Evolutionary conservation across 2,113 vertebrate species (phyloP).

Genomic region (Centropus unirufus): DNA sequence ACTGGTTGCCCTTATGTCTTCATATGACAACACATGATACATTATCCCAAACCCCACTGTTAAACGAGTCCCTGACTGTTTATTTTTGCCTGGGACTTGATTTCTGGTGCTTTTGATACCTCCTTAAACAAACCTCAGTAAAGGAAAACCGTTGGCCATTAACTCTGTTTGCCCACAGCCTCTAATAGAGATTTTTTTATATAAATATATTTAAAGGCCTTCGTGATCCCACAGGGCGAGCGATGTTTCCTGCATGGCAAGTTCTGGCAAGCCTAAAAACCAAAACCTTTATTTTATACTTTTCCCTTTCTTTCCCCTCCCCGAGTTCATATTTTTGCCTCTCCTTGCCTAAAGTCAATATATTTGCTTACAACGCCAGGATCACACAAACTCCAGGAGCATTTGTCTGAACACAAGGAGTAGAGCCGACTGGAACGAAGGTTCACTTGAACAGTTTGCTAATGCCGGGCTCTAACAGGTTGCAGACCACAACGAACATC

Average conservation of each 20-base stretch:
- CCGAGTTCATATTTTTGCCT: accelerated
- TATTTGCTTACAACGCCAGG: accelerated
- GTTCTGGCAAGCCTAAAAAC: not conserved
- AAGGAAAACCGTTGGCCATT: not conserved
- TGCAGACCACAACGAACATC: not conserved
- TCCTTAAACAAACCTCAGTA: not conserved
- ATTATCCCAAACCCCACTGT: not conserved
- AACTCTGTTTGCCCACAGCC: not conserved
- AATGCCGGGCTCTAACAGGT: not conserved
- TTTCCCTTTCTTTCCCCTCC: not conserved
- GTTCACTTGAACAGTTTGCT: not conserved
- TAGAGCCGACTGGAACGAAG: not conserved
- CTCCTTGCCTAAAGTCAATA: accelerated
- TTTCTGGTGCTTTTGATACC: not conserved
- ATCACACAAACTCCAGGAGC: accelerated
- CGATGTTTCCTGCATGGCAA: no score
- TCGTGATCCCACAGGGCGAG: accelerated
- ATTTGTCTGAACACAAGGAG: not conserved
- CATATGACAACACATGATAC: not conserved
- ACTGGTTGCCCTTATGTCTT: not conserved
- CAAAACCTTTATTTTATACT: not conserved
- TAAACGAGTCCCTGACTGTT: not conserved
- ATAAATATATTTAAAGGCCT: accelerated
- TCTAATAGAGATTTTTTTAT: accelerated
- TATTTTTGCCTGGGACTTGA: not conserved